Conservation (phyloP, 2,888 invertebrate genomes). For the Acanthosoma haemorrhoidale region DNA sequence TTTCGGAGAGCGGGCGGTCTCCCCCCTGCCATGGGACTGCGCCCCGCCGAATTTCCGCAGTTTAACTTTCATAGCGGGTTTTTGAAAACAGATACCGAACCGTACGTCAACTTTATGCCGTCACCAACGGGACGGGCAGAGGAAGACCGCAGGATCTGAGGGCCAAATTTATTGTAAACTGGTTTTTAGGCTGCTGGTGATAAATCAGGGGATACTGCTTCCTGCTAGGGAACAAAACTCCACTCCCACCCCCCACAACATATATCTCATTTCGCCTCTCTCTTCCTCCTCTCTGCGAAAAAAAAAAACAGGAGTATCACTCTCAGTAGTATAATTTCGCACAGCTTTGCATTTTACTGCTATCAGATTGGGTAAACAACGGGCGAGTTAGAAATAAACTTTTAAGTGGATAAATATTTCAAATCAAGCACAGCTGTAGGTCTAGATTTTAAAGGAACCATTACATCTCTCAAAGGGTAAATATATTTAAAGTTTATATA, state of each 20-base stretch:
- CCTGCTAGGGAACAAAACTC: neutral
- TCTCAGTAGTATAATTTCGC: no score
- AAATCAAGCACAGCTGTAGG: no score
- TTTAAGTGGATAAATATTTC: no score
- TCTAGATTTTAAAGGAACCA: no score
- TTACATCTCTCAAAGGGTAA: no score
- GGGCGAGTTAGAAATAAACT: no score
- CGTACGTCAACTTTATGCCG: conserved; percentile 29
- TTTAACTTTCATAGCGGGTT: conserved; percentile 6
- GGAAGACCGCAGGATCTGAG: conserved; percentile 28
- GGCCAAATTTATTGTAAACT: conserved; percentile 26
- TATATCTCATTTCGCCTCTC: conserved; percentile 25
- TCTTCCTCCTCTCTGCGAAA: neutral
- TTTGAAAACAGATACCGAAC: neutral
- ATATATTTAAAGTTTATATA: no score
- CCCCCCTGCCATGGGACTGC: neutral
- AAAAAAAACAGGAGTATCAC: no score
- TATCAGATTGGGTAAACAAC: no score
- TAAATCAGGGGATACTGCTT: conserved; percentile 17
- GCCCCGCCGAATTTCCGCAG: neutral
- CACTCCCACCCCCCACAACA: neutral
- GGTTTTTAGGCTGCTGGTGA: conserved; percentile 11
- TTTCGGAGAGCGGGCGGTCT: no score
- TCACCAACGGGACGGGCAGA: conserved; percentile 2
- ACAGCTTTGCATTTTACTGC: no score